Conservation (phyloP, 2,888 invertebrate genomes). For the Volucella inanis region DNA sequence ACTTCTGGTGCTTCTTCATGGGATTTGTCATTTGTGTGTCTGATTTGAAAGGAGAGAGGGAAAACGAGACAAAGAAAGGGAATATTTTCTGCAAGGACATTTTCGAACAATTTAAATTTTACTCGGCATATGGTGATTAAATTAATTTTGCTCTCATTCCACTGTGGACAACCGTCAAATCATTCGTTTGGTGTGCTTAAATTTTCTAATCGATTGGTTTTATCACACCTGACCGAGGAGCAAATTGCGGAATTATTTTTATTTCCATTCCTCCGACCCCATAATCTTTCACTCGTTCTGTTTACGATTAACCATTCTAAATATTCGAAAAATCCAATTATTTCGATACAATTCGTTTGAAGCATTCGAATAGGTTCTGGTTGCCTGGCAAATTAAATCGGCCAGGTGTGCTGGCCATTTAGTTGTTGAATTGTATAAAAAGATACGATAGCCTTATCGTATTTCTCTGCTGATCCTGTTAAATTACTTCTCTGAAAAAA, state of each 20-base stretch:
- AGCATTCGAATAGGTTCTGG: background rate
- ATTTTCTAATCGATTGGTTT: conserved; percentile 69
- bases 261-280: background rate
- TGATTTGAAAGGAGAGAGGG: conserved; percentile 36
- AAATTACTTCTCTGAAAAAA: conserved; percentile 41
- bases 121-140: conserved; percentile 63
- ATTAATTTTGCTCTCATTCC: conserved; percentile 51
- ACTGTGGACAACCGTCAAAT: background rate
- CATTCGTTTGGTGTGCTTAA: background rate
- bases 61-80: background rate
- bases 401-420: conserved; percentile 27
- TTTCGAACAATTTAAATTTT: conserved; percentile 62
- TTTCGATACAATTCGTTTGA: conserved; percentile 44
- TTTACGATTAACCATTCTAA: conserved; percentile 57
- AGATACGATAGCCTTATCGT: conserved; percentile 25
- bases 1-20: conserved; percentile 32
- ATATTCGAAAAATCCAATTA: conserved; percentile 73
- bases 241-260: conserved; percentile 47
- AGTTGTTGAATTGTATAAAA: conserved; percentile 17
- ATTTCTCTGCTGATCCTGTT: conserved; percentile 57
- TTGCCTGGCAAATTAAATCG: conserved; percentile 59
- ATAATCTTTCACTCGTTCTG: conserved; percentile 24
- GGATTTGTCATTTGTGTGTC: conserved; percentile 33
- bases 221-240: conserved; percentile 13
- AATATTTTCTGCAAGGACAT: conserved; percentile 46